A percentile compares a stretch with the other conserved stretches of the same genome.
Evolutionary conservation across 2,797 vertebrate genomes (phyloP).

Genomic region (Anguilla anguilla): DNA sequence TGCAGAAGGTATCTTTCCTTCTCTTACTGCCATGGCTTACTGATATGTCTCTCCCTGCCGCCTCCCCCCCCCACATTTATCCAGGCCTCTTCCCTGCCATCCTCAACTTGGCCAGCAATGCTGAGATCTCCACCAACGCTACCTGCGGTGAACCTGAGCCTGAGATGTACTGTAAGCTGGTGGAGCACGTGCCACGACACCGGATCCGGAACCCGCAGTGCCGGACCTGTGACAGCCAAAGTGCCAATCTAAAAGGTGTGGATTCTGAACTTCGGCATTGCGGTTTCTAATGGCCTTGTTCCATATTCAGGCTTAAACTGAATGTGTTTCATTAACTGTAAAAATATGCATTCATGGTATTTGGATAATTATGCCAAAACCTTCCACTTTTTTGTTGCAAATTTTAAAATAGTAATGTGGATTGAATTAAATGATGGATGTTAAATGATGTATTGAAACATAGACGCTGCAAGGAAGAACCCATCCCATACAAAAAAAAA

Average conservation of each 20-base stretch:
- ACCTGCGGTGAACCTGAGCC: constrained; percentile 77
- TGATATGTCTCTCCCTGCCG: not conserved
- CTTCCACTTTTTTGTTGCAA: not conserved
- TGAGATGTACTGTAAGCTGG: constrained; percentile 81
- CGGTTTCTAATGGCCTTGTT: not conserved
- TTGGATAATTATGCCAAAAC: not conserved
- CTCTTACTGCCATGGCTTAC: not conserved
- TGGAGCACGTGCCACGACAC: constrained; percentile 75
- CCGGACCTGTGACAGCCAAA: constrained; percentile 69
- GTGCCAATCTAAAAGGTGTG: constrained; percentile 71
- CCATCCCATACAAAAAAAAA: no score
- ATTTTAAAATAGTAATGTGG: not conserved
- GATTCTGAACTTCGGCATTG: not conserved
- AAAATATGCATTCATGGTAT: not conserved
- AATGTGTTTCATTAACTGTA: not conserved
- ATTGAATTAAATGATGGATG: not conserved
- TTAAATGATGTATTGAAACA: not conserved
- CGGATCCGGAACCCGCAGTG: constrained; percentile 74
- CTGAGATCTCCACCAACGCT: constrained; percentile 76
- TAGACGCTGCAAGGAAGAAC: not conserved
- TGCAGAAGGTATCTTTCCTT: not conserved
- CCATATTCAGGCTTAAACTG: not conserved
- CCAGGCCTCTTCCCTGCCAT: constrained; percentile 80
- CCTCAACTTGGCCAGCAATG: constrained; percentile 78
- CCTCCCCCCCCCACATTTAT: not conserved